A percentile compares a stretch with the other conserved stretches of the same genome.
Evolutionary conservation across 2,888 invertebrate genomes (phyloP).

Genomic region (Hybos culiciformis): DNA sequence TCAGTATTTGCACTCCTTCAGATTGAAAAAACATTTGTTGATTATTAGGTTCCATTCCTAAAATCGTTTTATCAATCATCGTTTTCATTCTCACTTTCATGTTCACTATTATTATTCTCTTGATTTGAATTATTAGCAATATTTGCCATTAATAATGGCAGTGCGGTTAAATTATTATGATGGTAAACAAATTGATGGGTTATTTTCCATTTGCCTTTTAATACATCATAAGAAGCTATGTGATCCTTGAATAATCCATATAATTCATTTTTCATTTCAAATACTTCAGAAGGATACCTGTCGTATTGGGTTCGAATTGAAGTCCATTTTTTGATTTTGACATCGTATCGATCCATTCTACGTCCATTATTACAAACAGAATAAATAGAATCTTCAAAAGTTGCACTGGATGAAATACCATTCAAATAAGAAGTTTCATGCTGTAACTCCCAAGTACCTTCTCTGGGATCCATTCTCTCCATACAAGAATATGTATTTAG

Average conservation of each 20-base stretch:
- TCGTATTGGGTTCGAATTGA: conserved; percentile 12
- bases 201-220: conserved; percentile 11
- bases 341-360: conserved; percentile 13
- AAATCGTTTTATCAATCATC: too few species aligned
- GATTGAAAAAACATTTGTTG: too few species aligned
- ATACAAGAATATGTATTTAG: conserved; percentile 5
- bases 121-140: too few species aligned
- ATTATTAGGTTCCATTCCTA: too few species aligned
- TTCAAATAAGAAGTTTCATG: conserved; percentile 5
- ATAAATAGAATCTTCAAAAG: conserved; percentile 13
- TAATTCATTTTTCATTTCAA: conserved; percentile 8
- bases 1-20: too few species aligned
- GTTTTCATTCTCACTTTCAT: too few species aligned
- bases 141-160: conserved; percentile 6
- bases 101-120: too few species aligned
- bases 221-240: conserved; percentile 9
- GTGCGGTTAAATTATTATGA: conserved; percentile 8
- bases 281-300: conserved; percentile 14
- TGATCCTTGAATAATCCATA: conserved; percentile 13
- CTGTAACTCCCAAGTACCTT: conserved; percentile 13
- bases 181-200: conserved; percentile 9
- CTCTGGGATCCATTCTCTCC: conserved; percentile 13
- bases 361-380: conserved; percentile 11
- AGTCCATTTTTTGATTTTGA: conserved; percentile 13
- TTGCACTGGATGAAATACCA: conserved; percentile 11